Base-by-base conservation (phyloP, 2,113 vertebrate species). In the Lethenteron reissneri region DNA sequence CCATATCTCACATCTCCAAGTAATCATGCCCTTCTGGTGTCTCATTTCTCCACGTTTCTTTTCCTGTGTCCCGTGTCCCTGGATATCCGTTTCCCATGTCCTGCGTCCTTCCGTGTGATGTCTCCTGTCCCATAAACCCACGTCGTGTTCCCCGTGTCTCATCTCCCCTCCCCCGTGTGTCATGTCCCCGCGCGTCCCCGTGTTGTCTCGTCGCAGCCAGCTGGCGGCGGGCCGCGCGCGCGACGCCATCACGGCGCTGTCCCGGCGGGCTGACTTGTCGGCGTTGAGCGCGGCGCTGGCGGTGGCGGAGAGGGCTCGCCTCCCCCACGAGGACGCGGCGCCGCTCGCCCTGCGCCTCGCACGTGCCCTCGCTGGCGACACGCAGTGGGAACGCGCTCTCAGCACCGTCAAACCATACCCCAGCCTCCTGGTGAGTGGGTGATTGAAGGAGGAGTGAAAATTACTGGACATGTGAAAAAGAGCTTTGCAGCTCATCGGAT, bases 221-320 rank as follows among this genome's bases (percentile, higher is more conserved):
- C 78, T 99, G 57, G 89, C 89, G 1, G 82, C 86, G 1, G 80
- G 83, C 2, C 85, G 84, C 12, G 78, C 84, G 57, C 96, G 92
- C 6, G 91, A 96, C 68, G 91, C 94, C 0, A 90, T 87, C 70
- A 99, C 92, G 78, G 87, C 94, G 60, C 75, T 97, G 72, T 80
- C 89, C 71, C 89, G 84, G 79, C 96, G 96, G 76, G 90, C 86
- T 1, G 94, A 99, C 13, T 71, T 80, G 13, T 3, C 77, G 2
- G 95, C 92, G 0, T 81, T 99, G 57, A 84, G 78, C 78, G 77
- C 84, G 0, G 94, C 92, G 0, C 85, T 88, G 2, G 78, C 78
- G 58, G 15, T 99, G 71, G 91, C 92, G 0, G 75, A 78, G 3
- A 72, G 90, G 8, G 78, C 79, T 0, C 87, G 88, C 57, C 90